phyloP scores from a whole-genome alignment of 2,888 invertebrate species.

The Andrena bicolor region DNA sequence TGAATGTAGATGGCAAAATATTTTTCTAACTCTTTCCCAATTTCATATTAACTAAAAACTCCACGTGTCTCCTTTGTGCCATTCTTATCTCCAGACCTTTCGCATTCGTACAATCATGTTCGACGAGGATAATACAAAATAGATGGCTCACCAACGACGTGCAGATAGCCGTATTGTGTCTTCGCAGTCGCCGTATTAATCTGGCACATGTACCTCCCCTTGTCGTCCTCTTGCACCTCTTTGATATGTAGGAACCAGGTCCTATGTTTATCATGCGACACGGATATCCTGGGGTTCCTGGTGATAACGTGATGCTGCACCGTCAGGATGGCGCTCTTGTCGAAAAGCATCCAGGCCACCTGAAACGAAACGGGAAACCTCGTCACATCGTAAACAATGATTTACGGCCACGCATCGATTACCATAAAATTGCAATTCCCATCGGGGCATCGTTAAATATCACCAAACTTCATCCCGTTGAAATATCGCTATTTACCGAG shows the following conservation, averaged over 20 bases:
- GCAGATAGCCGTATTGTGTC: slow-evolving; percentile 96
- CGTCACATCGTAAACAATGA: slow-evolving; percentile 53
- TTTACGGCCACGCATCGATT: slow-evolving; percentile 45
- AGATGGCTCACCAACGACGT: slow-evolving; percentile 92
- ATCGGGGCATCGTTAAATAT: slow-evolving; percentile 34
- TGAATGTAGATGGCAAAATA: not conserved
- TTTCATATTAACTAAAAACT: too few species aligned
- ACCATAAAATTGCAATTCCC: slow-evolving; percentile 45
- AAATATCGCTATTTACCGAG: not conserved
- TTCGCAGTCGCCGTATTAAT: slow-evolving; percentile 97
- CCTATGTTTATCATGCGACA: slow-evolving; percentile 96
- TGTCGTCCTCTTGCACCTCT: slow-evolving; percentile 96
- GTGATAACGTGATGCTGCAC: slow-evolving; percentile 98
- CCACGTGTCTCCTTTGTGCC: not conserved
- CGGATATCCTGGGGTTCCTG: slow-evolving; percentile 95
- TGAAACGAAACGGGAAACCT: slow-evolving; percentile 84
- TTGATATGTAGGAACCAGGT: slow-evolving; percentile 97
- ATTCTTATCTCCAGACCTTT: not conserved
- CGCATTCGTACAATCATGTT: not conserved
- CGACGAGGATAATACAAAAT: not conserved
- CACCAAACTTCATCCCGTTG: slow-evolving; percentile 12
- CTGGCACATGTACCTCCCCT: slow-evolving; percentile 97
- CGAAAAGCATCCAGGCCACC: slow-evolving; percentile 99
- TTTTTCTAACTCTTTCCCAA: not conserved
- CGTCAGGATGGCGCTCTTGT: slow-evolving; percentile 96